These are phyloP conservation scores for Hemibagrus guttatus DNA, from an alignment of 2,797 vertebrate species.

Conservation along the genomic window DNA sequence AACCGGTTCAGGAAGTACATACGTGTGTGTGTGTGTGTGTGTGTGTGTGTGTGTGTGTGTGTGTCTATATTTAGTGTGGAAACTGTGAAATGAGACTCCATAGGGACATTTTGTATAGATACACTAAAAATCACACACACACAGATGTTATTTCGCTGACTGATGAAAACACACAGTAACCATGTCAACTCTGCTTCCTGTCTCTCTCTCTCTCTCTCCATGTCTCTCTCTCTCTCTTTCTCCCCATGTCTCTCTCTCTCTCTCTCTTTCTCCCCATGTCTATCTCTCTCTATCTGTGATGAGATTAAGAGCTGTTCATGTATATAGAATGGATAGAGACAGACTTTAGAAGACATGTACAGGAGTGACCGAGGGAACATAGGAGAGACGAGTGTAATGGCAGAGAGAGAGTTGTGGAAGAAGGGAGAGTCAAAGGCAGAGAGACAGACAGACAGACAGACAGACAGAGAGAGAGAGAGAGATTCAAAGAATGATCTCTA, in stretches of 20 bases:
- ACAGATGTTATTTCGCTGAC: constrained; percentile 24
- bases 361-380: background rate
- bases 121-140: background rate
- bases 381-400: background rate
- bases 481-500: background rate
- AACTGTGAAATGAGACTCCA: constrained; percentile 34
- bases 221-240: background rate
- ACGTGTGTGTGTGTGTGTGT: background rate
- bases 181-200: constrained; percentile 56
- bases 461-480: background rate
- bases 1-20: background rate
- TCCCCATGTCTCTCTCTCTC: constrained; percentile 46
- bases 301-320: constrained; percentile 12
- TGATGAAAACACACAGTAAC: constrained; percentile 24
- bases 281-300: constrained; percentile 26
- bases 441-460: background rate
- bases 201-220: constrained; percentile 23
- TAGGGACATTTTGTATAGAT: constrained; percentile 14
- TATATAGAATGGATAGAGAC: background rate
- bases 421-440: background rate
- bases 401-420: background rate
- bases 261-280: background rate
- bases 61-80: constrained; percentile 18
- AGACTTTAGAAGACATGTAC: background rate
- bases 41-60: constrained; percentile 5